Conservation (phyloP, 2,797 vertebrate species). For the Hyperoplus immaculatus region DNA sequence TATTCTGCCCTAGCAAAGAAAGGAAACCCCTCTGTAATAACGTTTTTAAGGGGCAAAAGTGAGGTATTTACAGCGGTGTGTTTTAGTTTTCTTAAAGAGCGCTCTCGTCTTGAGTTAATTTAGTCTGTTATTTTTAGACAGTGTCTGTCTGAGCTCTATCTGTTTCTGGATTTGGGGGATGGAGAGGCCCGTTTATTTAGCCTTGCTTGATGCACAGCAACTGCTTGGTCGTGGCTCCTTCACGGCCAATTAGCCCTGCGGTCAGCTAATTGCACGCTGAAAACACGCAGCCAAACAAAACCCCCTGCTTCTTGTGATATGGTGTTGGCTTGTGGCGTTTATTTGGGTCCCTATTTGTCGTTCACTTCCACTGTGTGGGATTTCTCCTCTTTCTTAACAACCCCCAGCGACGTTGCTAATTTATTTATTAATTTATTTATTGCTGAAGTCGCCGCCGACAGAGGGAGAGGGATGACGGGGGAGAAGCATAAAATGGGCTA, state of each 20-base stretch:
- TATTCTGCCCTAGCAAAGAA: not conserved
- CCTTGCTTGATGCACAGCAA: constrained; percentile 2
- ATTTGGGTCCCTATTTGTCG: constrained; percentile 22
- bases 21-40: not conserved
- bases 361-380: constrained; percentile 29
- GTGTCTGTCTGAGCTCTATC: not conserved
- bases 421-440: constrained; percentile 62
- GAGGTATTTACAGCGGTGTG: not conserved
- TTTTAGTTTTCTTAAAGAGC: not conserved
- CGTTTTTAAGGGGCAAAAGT: not conserved
- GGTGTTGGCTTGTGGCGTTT: not conserved
- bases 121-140: not conserved
- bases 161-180: not conserved
- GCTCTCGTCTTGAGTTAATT: not conserved
- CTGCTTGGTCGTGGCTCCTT: constrained; percentile 26
- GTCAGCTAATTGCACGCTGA: constrained; percentile 26
- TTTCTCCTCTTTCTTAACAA: constrained; percentile 23
- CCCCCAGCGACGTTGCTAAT: constrained; percentile 24
- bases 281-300: not conserved
- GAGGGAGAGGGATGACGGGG: not conserved
- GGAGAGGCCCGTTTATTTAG: constrained; percentile 40
- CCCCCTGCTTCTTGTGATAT: not conserved
- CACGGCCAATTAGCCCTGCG: constrained; percentile 38
- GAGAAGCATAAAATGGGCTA: too few species aligned
- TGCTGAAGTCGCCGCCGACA: constrained; percentile 38